These are phyloP conservation scores for Collichthys lucidus DNA, from an alignment of 2,113 vertebrate species.

Conservation along the genomic window DNA sequence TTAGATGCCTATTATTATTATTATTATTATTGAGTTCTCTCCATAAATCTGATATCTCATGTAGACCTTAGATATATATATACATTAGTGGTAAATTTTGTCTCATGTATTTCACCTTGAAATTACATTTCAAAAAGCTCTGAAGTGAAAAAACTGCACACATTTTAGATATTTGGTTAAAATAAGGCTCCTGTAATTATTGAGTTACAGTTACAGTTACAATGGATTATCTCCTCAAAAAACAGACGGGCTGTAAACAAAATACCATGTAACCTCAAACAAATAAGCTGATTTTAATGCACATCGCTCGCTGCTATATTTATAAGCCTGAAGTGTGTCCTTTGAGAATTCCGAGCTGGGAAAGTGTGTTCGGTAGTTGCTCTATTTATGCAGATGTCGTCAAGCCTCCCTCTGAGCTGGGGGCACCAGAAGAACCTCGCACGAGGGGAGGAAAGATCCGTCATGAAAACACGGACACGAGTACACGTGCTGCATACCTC, in stretches of 20 bases:
- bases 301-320: slow-evolving; percentile 50
- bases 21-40: not conserved
- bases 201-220: not conserved
- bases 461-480: slow-evolving; percentile 1
- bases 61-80: no score
- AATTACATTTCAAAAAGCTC: not conserved
- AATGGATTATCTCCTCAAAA: not conserved
- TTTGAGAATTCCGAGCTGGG: slow-evolving; percentile 41
- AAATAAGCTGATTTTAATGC: slow-evolving; percentile 61
- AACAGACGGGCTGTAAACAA: not conserved
- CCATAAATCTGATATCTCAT: not conserved
- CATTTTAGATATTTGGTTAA: not conserved
- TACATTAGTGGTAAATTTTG: not conserved
- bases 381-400: slow-evolving; percentile 70
- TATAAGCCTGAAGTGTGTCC: slow-evolving; percentile 44
- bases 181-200: not conserved
- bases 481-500: not conserved
- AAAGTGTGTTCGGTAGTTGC: slow-evolving; percentile 47
- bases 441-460: slow-evolving; percentile 35
- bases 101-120: not conserved
- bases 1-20: not conserved
- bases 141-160: not conserved
- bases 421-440: slow-evolving; percentile 46
- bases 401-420: slow-evolving; percentile 50
- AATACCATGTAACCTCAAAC: slow-evolving; percentile 28